Evolutionary conservation across 2,113 vertebrate species (phyloP).

Genomic region (Pteronura brasiliensis): DNA sequence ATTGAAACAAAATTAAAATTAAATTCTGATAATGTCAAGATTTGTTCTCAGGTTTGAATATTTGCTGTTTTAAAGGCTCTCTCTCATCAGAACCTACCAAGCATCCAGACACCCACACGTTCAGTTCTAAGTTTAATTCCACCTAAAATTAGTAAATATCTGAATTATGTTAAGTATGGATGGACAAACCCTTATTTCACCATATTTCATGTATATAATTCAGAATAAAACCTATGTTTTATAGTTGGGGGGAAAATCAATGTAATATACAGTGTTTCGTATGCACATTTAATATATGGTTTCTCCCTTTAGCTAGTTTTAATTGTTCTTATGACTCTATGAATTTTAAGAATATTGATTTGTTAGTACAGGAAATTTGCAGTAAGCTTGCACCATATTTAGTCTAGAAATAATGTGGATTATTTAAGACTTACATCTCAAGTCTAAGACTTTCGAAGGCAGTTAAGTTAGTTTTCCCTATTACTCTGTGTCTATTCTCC

Average conservation of each 20-base stretch:
- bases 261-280: background rate
- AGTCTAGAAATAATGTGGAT: background rate
- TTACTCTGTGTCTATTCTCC: background rate
- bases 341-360: background rate
- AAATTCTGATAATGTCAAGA: background rate
- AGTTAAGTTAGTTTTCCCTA: background rate
- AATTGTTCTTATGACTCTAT: background rate
- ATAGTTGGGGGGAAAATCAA: background rate
- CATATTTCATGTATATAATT: background rate
- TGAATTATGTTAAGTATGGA: background rate
- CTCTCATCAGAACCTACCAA: background rate
- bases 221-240: background rate
- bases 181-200: background rate
- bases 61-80: background rate
- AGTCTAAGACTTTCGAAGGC: background rate
- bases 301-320: background rate
- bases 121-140: background rate
- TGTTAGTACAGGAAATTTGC: background rate
- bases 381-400: background rate
- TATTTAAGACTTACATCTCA: background rate
- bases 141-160: background rate
- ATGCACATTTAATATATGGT: background rate
- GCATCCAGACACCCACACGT: background rate
- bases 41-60: background rate
- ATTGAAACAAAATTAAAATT: background rate